Percentiles rank a stretch among this genome's conserved stretches.
Conservation (phyloP, 2,888 invertebrate genomes). For the Hanleya hanleyi region DNA sequence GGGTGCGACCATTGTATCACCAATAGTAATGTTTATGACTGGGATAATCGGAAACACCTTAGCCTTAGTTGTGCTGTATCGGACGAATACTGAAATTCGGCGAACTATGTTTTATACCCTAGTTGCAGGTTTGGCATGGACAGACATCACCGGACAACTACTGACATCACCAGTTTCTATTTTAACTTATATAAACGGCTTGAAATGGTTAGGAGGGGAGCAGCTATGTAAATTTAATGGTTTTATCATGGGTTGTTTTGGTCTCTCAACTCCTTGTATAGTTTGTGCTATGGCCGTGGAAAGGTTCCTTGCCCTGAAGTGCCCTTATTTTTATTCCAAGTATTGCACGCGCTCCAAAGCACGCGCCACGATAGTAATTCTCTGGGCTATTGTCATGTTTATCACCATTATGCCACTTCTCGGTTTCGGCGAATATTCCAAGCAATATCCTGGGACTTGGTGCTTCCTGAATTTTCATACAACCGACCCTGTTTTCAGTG, state of each 20-base stretch:
- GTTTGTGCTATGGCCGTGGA: slow-evolving; percentile 73
- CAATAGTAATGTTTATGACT: slow-evolving; percentile 54
- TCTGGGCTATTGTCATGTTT: slow-evolving; percentile 60
- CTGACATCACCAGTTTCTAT: slow-evolving; percentile 64
- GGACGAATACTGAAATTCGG: slow-evolving; percentile 55
- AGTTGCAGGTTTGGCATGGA: slow-evolving; percentile 69
- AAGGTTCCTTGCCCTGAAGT: slow-evolving; percentile 67
- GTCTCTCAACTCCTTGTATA: slow-evolving; percentile 69
- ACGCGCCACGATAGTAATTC: slow-evolving; percentile 45
- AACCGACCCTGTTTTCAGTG: slow-evolving; percentile 38
- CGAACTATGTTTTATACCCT: slow-evolving; percentile 71
- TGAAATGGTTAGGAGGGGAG: slow-evolving; percentile 66
- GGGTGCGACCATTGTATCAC: slow-evolving; percentile 58
- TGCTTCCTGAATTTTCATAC: slow-evolving; percentile 72
- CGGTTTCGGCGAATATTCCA: slow-evolving; percentile 66
- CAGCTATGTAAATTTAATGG: slow-evolving; percentile 69
- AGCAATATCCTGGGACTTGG: slow-evolving; percentile 72
- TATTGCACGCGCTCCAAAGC: slow-evolving; percentile 58
- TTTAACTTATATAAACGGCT: slow-evolving; percentile 56
- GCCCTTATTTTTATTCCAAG: slow-evolving; percentile 66
- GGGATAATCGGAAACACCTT: slow-evolving; percentile 68
- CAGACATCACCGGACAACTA: slow-evolving; percentile 70
- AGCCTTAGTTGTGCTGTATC: slow-evolving; percentile 65
- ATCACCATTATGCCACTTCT: slow-evolving; percentile 68
- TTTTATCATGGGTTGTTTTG: slow-evolving; percentile 71